A percentile compares a stretch with the other conserved stretches of the same genome.
Conservation (phyloP, 1,140 invertebrate species). For the Cotesia glomerata region DNA sequence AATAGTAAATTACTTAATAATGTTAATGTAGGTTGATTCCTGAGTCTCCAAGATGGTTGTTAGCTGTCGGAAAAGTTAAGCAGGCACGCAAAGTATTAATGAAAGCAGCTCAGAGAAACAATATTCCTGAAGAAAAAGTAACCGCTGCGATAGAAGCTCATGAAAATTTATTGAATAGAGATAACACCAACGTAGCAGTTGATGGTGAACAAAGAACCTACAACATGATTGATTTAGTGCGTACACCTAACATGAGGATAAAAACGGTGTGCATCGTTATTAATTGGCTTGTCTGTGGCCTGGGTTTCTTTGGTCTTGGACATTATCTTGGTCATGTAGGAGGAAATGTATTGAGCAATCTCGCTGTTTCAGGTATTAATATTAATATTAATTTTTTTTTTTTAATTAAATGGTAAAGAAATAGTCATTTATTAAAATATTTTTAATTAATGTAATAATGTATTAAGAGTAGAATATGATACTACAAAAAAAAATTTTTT, state of each 20-base stretch:
- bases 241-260: slow-evolving; percentile 69
- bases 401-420: slow-evolving; percentile 15
- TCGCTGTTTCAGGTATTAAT: slow-evolving; percentile 59
- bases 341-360: slow-evolving; percentile 63
- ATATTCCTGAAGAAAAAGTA: slow-evolving; percentile 52
- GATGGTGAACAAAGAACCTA: slow-evolving; percentile 59
- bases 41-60: slow-evolving; percentile 84
- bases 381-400: not conserved
- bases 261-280: slow-evolving; percentile 64
- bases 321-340: slow-evolving; percentile 62
- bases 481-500: no score
- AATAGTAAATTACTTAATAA: no score
- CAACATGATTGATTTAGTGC: slow-evolving; percentile 76
- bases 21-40: slow-evolving; percentile 70
- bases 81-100: slow-evolving; percentile 74
- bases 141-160: slow-evolving; percentile 58
- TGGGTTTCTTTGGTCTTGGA: slow-evolving; percentile 62
- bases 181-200: slow-evolving; percentile 29
- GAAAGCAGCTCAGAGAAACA: slow-evolving; percentile 68
- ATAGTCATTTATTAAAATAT: no score
- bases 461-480: no score
- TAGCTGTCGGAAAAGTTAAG: slow-evolving; percentile 74
- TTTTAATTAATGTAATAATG: no score
- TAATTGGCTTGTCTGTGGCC: slow-evolving; percentile 63
- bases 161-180: slow-evolving; percentile 57